Evolutionary conservation across 2,113 vertebrate species (phyloP).

Genomic region (Proterorhinus semilunaris): DNA sequence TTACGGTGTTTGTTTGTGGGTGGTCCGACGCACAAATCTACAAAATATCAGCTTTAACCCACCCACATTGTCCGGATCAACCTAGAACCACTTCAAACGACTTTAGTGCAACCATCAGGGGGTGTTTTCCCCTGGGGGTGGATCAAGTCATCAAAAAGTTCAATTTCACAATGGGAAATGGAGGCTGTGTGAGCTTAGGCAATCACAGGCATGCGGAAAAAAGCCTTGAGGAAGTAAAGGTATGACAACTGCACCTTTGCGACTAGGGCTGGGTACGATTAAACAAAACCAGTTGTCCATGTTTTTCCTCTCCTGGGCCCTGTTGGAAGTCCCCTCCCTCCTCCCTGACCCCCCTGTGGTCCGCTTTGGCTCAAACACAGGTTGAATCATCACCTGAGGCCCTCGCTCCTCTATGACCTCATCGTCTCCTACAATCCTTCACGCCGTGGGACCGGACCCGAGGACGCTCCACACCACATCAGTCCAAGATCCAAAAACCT

Average conservation of each 20-base stretch:
- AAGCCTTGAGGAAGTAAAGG: too few relatives aligned
- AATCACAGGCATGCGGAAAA: too few relatives aligned
- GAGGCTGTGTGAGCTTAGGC: too few relatives aligned
- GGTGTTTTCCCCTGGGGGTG: too few relatives aligned
- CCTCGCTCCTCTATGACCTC: background rate
- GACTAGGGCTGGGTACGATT: too few relatives aligned
- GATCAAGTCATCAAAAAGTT: too few relatives aligned
- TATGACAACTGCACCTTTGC: too few relatives aligned
- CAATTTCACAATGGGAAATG: too few relatives aligned
- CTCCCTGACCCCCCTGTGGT: background rate
- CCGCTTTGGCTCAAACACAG: background rate
- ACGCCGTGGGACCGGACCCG: background rate
- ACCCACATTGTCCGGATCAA: background rate
- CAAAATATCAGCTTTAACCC: slow-evolving; percentile 3
- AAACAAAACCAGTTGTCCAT: too few relatives aligned
- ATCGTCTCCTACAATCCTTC: background rate
- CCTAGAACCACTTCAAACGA: background rate
- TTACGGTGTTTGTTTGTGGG: slow-evolving; percentile 41
- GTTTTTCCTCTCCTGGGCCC: background rate
- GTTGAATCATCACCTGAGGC: background rate
- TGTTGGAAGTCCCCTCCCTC: background rate
- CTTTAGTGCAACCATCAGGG: background rate
- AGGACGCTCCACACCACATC: background rate
- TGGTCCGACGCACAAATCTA: slow-evolving; percentile 37
- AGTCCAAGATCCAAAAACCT: background rate